These are phyloP conservation scores for Peromyscus attwateri DNA, from an alignment of 2,797 vertebrate species.

Conservation along the genomic window DNA sequence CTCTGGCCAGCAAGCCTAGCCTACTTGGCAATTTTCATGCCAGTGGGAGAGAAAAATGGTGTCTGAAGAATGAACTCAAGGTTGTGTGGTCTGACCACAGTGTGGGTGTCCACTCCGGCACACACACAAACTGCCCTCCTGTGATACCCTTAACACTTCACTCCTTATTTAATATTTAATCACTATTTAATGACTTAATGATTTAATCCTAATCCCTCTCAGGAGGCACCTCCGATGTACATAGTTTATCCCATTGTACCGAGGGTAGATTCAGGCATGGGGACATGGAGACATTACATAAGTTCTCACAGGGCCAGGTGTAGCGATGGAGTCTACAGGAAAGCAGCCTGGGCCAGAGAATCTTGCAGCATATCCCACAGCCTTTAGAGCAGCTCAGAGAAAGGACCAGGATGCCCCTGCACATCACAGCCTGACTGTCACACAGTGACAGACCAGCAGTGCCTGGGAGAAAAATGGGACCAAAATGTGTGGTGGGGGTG, in stretches of 20 bases:
- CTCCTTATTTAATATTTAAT: neutral
- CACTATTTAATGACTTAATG: neutral
- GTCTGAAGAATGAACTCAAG: neutral
- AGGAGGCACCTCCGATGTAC: neutral
- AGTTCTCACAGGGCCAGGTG: neutral
- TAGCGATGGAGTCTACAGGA: no score
- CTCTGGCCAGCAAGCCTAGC: neutral
- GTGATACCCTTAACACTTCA: fast-evolving
- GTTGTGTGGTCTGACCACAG: neutral
- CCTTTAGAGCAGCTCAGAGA: neutral
- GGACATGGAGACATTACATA: neutral
- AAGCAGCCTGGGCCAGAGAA: neutral
- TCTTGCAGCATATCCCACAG: neutral
- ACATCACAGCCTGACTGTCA: neutral
- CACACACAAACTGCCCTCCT: no score
- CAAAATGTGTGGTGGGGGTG: neutral
- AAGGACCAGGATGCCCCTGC: neutral
- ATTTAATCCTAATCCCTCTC: neutral
- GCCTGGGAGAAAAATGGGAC: neutral
- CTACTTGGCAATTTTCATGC: neutral
- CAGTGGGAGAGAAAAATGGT: neutral
- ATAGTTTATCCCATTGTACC: neutral
- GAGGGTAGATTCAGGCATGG: neutral
- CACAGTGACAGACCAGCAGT: neutral
- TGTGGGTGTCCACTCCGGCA: no score